phyloP scores from a whole-genome alignment of 1,140 invertebrate species.

The Drosophila ambigua region DNA sequence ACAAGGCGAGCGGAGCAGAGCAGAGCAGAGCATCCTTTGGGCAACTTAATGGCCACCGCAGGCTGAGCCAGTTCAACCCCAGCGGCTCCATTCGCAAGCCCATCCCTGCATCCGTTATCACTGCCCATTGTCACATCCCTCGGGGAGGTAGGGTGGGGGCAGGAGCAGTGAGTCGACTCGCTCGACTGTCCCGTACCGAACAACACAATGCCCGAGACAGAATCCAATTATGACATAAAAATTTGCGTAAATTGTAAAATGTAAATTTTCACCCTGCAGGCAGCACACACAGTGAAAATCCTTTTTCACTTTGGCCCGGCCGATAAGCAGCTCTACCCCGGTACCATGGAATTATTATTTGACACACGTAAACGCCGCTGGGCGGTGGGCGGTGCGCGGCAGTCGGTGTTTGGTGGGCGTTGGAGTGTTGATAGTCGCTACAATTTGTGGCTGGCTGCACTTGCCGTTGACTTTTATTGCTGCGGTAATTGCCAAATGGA shows the following conservation, averaged over 20 bases:
- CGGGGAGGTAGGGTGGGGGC: not conserved
- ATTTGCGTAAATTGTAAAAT: slow-evolving; percentile 81
- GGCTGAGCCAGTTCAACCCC: slow-evolving; percentile 37
- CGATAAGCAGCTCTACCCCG: slow-evolving; percentile 36
- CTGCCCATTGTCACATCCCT: slow-evolving; percentile 73
- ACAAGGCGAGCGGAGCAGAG: slow-evolving; percentile 29
- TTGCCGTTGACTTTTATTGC: slow-evolving; percentile 80
- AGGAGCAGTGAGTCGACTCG: not conserved
- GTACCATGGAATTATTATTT: slow-evolving; percentile 71
- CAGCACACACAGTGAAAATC: slow-evolving; percentile 25
- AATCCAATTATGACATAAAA: slow-evolving; percentile 83
- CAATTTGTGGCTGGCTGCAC: slow-evolving; percentile 55
- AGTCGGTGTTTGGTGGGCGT: slow-evolving; percentile 1
- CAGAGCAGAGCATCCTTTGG: slow-evolving; percentile 18
- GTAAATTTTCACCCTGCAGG: slow-evolving; percentile 68
- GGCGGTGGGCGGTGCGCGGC: slow-evolving; percentile 1
- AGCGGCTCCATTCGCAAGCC: slow-evolving; percentile 2
- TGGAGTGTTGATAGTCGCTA: slow-evolving; percentile 44
- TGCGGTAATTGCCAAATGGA: slow-evolving; percentile 81
- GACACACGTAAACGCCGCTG: slow-evolving; percentile 69
- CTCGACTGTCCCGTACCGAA: not conserved
- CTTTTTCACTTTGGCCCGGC: slow-evolving; percentile 50
- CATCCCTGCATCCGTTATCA: slow-evolving; percentile 48
- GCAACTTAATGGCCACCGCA: slow-evolving; percentile 60
- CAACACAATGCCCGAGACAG: slow-evolving; percentile 39